A percentile compares a stretch with the other conserved stretches of the same genome.
phyloP scores from a whole-genome alignment of 2,113 vertebrate species.

The Clarias batrachus region DNA sequence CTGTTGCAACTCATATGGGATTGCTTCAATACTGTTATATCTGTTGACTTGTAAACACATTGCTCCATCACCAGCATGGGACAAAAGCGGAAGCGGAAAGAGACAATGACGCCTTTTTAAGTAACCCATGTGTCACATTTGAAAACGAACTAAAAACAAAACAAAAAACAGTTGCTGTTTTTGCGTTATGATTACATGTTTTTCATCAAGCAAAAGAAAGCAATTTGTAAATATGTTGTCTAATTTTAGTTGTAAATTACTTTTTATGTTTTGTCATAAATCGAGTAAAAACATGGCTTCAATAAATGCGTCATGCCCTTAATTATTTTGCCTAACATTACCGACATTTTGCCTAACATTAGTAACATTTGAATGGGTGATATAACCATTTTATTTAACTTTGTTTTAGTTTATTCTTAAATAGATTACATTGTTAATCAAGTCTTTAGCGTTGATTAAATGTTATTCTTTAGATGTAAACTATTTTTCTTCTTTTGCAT shows the following conservation, averaged over 20 bases:
- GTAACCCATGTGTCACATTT: conserved; percentile 39
- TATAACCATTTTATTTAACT: neutral
- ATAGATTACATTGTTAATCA: neutral
- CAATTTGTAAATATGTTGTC: conserved; percentile 97
- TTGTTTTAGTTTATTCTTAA: conserved; percentile 64
- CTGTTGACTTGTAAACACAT: conserved; percentile 73
- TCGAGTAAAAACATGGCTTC: conserved; percentile 89
- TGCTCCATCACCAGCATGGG: conserved; percentile 67
- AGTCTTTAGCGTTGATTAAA: neutral
- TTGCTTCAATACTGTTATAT: conserved; percentile 64
- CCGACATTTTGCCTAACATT: neutral
- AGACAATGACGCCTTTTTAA: conserved; percentile 21
- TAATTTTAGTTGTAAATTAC: conserved; percentile 98
- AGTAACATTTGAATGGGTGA: neutral
- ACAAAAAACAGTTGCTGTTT: conserved; percentile 10
- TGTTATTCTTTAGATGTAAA: neutral
- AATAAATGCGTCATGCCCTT: conserved; percentile 71
- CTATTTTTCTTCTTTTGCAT: neutral
- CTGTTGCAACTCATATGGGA: conserved; percentile 60
- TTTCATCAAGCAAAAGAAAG: conserved; percentile 72
- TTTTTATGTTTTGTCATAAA: conserved; percentile 99
- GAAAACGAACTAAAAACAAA: conserved; percentile 39
- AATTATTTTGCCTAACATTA: conserved; percentile 51
- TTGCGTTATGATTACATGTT: conserved; percentile 64
- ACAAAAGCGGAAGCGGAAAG: conserved; percentile 59